Percentiles rank a stretch among this genome's conserved stretches.
Conservation (phyloP, 2,888 invertebrate species). For the Cephus rjabovi region DNA sequence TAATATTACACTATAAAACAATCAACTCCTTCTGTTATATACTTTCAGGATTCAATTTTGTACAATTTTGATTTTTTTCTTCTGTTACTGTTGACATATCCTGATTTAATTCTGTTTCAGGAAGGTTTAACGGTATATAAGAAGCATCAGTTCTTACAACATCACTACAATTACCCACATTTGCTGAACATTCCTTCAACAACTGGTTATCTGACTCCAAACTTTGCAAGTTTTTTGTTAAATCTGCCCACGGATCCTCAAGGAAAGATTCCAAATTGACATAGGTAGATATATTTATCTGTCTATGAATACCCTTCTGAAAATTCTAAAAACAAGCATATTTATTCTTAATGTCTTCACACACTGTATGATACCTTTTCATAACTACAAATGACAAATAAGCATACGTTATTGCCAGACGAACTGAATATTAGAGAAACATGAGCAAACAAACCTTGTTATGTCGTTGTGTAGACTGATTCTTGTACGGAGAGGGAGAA, state of each 20-base stretch:
- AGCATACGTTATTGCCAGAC: background rate
- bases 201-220: background rate
- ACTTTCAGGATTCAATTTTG: background rate
- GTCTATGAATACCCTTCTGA: slow-evolving; percentile 28
- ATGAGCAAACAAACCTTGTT: background rate
- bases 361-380: background rate
- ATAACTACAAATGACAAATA: background rate
- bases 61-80: background rate
- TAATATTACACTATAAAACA: background rate
- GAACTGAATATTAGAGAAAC: background rate
- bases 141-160: background rate
- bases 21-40: background rate
- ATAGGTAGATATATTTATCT: slow-evolving; percentile 43
- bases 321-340: slow-evolving; percentile 34
- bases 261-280: slow-evolving; percentile 46
- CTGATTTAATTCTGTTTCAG: background rate
- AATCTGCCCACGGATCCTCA: slow-evolving; percentile 56
- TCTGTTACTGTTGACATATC: background rate
- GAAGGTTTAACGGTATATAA: background rate
- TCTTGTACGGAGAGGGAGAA: background rate
- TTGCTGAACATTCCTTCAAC: background rate
- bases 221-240: slow-evolving; percentile 15
- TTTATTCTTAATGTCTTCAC: background rate
- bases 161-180: background rate
- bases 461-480: background rate